A percentile compares a stretch with the other conserved stretches of the same genome.
Evolutionary conservation across 2,797 vertebrate genomes (phyloP).

Genomic region (Phoeniculus purpureus): DNA sequence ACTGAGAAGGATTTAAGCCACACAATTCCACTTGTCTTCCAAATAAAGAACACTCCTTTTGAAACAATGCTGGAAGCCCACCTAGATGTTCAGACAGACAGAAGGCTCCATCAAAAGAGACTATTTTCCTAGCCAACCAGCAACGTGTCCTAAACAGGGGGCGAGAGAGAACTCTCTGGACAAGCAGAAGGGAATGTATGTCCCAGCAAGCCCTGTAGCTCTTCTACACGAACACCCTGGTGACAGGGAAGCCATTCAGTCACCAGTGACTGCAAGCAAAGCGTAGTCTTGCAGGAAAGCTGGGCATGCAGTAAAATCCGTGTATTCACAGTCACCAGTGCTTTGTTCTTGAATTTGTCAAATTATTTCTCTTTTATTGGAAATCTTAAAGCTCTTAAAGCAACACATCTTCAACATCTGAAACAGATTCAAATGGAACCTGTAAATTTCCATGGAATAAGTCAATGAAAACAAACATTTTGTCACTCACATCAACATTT

Average conservation of each 20-base stretch:
- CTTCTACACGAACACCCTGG: background rate
- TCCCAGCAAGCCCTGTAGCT: background rate
- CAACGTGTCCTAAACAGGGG: background rate
- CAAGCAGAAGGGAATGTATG: background rate
- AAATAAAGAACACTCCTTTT: background rate
- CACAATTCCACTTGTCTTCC: background rate
- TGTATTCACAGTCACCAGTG: background rate
- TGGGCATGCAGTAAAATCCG: background rate
- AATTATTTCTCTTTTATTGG: background rate
- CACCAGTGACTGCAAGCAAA: background rate
- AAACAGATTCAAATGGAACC: constrained; percentile 44
- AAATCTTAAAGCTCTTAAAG: constrained; percentile 8
- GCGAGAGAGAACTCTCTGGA: background rate
- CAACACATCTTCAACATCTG: background rate
- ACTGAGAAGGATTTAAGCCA: background rate
- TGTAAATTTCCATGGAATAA: constrained; percentile 57
- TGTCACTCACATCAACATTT: constrained; percentile 50
- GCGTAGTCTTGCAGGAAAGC: background rate
- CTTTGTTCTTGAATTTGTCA: background rate
- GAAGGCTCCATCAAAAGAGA: background rate
- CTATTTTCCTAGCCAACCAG: background rate
- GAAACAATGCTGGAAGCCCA: background rate
- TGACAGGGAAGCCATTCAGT: background rate
- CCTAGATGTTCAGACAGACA: background rate
- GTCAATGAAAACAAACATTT: constrained; percentile 34